Conservation (phyloP, 1,140 invertebrate genomes). For the Pomacea maculata region DNA sequence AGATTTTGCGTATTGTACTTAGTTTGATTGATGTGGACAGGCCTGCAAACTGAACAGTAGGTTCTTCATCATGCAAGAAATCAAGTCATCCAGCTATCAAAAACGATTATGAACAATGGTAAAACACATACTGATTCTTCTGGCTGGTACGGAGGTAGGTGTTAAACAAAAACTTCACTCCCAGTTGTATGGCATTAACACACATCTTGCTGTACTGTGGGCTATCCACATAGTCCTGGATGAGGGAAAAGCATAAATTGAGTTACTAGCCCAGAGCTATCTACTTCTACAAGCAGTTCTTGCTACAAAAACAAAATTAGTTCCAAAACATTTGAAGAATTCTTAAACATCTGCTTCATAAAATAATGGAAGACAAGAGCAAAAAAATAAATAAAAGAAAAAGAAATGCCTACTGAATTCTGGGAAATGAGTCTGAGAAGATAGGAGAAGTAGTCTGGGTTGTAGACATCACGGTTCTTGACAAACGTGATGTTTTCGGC, state of each 20-base stretch:
- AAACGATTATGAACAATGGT: not conserved
- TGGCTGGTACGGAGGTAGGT: constrained; percentile 68
- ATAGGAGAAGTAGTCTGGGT: constrained; percentile 61
- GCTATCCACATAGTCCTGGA: constrained; percentile 31
- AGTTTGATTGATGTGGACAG: too few relatives aligned
- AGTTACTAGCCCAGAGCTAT: too few relatives aligned
- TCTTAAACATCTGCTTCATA: not conserved
- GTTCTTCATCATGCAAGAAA: too few relatives aligned
- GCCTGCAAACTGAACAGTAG: too few relatives aligned
- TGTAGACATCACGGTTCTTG: constrained; percentile 63
- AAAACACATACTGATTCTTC: constrained; percentile 58
- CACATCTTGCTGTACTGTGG: constrained; percentile 49
- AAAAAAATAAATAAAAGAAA: not conserved
- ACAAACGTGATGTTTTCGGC: constrained; percentile 63
- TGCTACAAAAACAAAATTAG: too few relatives aligned
- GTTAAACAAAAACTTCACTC: constrained; percentile 68
- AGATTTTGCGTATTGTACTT: too few relatives aligned
- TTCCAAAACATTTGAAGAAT: too few relatives aligned
- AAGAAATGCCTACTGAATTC: constrained; percentile 43
- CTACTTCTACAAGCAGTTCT: too few relatives aligned
- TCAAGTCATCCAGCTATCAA: too few relatives aligned
- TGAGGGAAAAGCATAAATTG: too few relatives aligned
- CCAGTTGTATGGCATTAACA: constrained; percentile 62
- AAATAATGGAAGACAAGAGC: not conserved
- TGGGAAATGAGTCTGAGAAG: constrained; percentile 47